A percentile compares a stretch with the other conserved stretches of the same genome.
Evolutionary conservation across 2,888 invertebrate species (phyloP).

Genomic region (Conchocele bisecta): DNA sequence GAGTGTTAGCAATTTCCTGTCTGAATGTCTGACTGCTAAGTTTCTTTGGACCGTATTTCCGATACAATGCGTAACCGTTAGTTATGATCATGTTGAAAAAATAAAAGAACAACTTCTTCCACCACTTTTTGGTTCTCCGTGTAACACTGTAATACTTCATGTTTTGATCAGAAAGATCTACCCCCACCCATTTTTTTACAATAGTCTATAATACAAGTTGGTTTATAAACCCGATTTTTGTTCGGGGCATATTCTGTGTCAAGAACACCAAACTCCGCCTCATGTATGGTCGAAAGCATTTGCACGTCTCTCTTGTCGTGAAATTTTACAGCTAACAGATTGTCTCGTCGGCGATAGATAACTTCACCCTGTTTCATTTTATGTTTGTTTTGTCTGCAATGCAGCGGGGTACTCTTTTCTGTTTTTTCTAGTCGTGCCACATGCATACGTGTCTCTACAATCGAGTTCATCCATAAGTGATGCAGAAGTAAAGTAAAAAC

Average conservation of each 20-base stretch:
- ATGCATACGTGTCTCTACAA: constrained; percentile 20
- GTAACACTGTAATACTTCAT: constrained; percentile 27
- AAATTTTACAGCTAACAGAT: constrained; percentile 24
- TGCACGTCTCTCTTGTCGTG: constrained; percentile 36
- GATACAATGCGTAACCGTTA: background rate
- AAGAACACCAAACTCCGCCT: background rate
- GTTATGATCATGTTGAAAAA: constrained; percentile 10
- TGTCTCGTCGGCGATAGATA: constrained; percentile 12
- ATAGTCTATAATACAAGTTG: constrained; percentile 15
- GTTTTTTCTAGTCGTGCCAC: constrained; percentile 41
- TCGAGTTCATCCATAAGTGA: constrained; percentile 34
- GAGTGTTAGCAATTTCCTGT: background rate
- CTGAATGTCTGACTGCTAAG: background rate
- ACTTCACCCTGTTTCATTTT: constrained; percentile 15
- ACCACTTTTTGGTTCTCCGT: constrained; percentile 42
- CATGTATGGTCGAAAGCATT: constrained; percentile 34
- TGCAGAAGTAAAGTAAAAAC: constrained; percentile 38
- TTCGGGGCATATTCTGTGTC: background rate
- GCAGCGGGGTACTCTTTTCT: constrained; percentile 26
- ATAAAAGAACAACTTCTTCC: constrained; percentile 28
- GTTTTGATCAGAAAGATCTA: constrained; percentile 38
- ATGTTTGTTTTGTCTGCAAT: constrained; percentile 1
- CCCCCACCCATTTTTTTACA: constrained; percentile 45
- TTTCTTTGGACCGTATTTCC: background rate
- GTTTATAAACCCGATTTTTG: too few species aligned